Base-by-base conservation (phyloP, 2,888 invertebrate genomes). In the Ferdinandea cuprea region DNA sequence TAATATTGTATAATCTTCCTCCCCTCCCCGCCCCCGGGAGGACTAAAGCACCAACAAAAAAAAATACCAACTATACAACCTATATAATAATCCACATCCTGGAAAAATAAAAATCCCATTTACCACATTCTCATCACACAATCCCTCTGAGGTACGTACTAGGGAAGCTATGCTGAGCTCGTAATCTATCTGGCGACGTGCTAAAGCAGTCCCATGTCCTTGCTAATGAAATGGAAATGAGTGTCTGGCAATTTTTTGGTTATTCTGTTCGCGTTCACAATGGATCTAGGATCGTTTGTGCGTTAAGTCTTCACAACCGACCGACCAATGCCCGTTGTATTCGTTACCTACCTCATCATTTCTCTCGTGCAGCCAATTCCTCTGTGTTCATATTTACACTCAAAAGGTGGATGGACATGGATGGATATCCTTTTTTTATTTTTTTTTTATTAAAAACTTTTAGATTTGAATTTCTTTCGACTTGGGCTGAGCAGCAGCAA, bases 161-260 rank as follows among this genome's bases (percentile, higher is more conserved):
- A 15, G 44, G 44, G 19, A 44, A 19, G 21, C 77, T 50, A 40
- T 44, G 68, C 68, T 68, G 78, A 83, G 78, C 61, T 74, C 74
- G 77, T 83, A 83, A 83, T 83, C 83, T 83, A 78, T 78, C 78
- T 83, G 78, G 78, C 78, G 83, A 83, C 78, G 78, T 78, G 78
- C 72, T 83, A 78, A 78, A 83, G 78, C 72, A 78, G 78, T 83
- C 73, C 77, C 78, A 68, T 78, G 83, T 83, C 78, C 83, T 72
- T 78, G 83, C 83, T 83, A 83, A 83, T 83, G 83, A 83, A 83
- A 83, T 83, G 83, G 78, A 83, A 83, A 83, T 83, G 78, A 83
- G 83, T 78, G 78, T 83, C 83, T 83, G 78, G 83, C 73, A 78
- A 78, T 83, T 77, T 83, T 77, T 83, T 83, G 83, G 78, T 77